Evolutionary conservation across 2,113 vertebrate genomes (phyloP).

Genomic region (Phyllostomus discolor): DNA sequence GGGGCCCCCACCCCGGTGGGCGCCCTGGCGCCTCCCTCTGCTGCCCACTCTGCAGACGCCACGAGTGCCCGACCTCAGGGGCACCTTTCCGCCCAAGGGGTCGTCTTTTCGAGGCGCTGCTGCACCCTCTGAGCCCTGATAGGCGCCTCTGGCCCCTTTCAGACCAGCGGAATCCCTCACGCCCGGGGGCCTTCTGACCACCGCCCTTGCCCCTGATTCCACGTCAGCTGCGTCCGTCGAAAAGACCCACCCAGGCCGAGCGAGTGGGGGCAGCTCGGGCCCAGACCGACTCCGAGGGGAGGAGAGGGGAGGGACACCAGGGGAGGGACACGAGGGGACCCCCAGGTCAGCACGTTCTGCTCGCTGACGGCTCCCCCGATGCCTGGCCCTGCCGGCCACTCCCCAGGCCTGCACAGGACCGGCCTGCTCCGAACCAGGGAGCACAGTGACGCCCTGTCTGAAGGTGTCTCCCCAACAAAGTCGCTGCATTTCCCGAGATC

Average conservation of each 20-base stretch:
- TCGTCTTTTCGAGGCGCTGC: not conserved
- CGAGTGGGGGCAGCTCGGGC: rapidly evolving
- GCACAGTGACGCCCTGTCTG: not conserved
- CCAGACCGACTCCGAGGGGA: too few species aligned
- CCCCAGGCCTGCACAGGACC: too few species aligned
- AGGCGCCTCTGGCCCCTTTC: rapidly evolving
- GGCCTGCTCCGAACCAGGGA: not conserved
- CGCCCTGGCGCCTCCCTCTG: not conserved
- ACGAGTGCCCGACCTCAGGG: rapidly evolving
- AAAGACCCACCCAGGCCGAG: rapidly evolving
- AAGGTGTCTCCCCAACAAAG: not conserved
- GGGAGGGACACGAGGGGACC: too few species aligned
- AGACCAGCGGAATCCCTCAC: not conserved
- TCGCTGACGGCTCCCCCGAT: rapidly evolving
- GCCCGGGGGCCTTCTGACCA: not conserved
- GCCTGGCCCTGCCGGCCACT: not conserved
- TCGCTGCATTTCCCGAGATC: not conserved
- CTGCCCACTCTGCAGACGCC: not conserved
- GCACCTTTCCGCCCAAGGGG: rapidly evolving
- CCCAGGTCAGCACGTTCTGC: too few species aligned
- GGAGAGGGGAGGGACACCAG: too few species aligned
- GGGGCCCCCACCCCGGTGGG: not conserved
- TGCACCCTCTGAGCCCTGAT: not conserved
- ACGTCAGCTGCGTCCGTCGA: rapidly evolving
- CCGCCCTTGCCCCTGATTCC: not conserved